Evolutionary conservation across 2,888 invertebrate species (phyloP).

Genomic region (Drosophila kambysellisi): DNA sequence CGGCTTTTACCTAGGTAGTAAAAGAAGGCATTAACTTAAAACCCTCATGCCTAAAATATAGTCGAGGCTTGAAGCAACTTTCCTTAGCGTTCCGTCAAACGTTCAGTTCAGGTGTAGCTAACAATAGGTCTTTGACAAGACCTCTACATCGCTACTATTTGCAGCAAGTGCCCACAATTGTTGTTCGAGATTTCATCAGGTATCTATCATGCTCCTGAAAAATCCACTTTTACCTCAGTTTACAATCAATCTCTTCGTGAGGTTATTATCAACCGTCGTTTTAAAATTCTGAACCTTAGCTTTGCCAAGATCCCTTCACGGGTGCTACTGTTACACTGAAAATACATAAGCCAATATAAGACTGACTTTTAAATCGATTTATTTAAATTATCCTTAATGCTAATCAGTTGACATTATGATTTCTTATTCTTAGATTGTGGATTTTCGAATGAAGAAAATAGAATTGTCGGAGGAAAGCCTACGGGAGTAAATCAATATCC

Average conservation of each 20-base stretch:
- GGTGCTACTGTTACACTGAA: neutral
- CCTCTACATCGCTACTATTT: neutral
- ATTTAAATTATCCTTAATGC: too few relatives aligned
- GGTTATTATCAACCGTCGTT: neutral
- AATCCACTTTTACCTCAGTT: neutral
- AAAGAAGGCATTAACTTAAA: neutral
- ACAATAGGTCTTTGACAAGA: neutral
- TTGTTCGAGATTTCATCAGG: neutral
- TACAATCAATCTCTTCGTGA: neutral
- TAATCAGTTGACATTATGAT: neutral
- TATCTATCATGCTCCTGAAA: neutral
- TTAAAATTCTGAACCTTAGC: neutral
- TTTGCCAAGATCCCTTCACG: neutral
- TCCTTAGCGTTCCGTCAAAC: neutral
- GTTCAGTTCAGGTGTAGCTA: neutral
- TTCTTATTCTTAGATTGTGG: conserved; percentile 89
- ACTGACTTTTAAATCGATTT: too few relatives aligned
- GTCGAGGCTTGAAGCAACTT: neutral
- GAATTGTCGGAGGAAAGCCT: conserved; percentile 94
- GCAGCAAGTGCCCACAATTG: neutral
- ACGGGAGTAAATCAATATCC: conserved; percentile 94
- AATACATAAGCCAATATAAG: neutral
- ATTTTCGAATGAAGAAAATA: conserved; percentile 92
- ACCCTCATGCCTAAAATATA: neutral
- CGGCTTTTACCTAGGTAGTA: neutral